Base-by-base conservation (phyloP, 1,140 invertebrate species). In the Littorina saxatilis region DNA sequence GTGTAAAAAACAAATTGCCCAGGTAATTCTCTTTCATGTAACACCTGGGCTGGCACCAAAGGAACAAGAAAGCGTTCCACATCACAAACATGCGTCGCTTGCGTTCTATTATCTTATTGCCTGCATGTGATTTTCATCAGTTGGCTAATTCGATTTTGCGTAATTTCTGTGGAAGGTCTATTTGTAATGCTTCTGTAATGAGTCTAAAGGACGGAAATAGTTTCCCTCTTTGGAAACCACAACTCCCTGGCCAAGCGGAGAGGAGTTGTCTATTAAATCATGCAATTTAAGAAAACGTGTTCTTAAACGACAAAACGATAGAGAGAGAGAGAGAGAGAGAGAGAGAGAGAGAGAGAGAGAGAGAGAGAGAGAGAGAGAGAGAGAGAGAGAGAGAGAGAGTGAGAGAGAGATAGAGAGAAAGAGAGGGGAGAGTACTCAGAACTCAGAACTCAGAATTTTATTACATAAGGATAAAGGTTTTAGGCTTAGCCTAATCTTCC, bases 321-420 rank as follows among this genome's bases (percentile, higher is more conserved):
- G n/a, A n/a, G n/a, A n/a, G 55, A 61, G 55, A 61, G 55, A 61
- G 55, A 61, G 55, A n/a, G 55, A 61, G 55, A 61, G 55, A n/a
- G 55, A 61, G 55, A 61, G 55, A 61, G 55, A 61, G 55, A n/a
- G 1, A 61, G 55, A 61, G 1, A 61, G 55, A 61, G 1, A 61
- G 55, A 61, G 1, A 61, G 55, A 61, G 1, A 61, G 55, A 61
- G 1, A 61, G 55, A 61, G 1, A 61, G 55, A 61, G 1, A 61
- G 55, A 61, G 1, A 61, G 55, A 61, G 1, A 61, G 55, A 61
- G 1, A n/a, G 15, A n/a, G 55, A n/a, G 23, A n/a, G 23, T 15
- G 23, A n/a, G 27, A n/a, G n/a, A n/a, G n/a, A n/a, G n/a, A n/a
- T n/a, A n/a, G n/a, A n/a, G n/a, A n/a, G n/a, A n/a, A n/a, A n/a